These are phyloP conservation scores for Aethes cnicana DNA, from an alignment of 2,888 invertebrate species.

Conservation along the genomic window DNA sequence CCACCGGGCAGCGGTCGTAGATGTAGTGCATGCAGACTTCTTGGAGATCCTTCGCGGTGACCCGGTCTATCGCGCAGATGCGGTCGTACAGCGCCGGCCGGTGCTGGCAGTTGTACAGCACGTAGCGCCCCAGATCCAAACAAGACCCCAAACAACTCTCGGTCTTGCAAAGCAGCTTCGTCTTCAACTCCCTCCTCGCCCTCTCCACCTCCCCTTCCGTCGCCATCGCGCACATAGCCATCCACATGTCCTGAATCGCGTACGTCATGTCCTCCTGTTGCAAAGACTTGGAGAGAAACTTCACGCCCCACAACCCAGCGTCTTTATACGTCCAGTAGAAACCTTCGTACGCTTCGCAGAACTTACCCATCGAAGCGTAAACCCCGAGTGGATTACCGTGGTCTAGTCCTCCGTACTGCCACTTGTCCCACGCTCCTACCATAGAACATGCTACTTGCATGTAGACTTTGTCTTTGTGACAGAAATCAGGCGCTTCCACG, in stretches of 20 bases:
- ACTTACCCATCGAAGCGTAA: conserved; percentile 82
- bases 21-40: conserved; percentile 92
- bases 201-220: conserved; percentile 94
- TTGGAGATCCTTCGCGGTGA: conserved; percentile 88
- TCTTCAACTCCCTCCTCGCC: conserved; percentile 93
- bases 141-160: conserved; percentile 95
- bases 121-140: conserved; percentile 97
- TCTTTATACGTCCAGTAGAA: conserved; percentile 99
- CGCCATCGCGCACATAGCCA: conserved; percentile 90
- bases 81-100: conserved; percentile 93
- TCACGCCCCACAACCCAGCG: conserved; percentile 97
- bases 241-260: conserved; percentile 90
- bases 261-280: conserved; percentile 86
- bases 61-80: conserved; percentile 90
- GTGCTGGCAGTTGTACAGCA: conserved; percentile 91
- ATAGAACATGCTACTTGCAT: conserved; percentile 96
- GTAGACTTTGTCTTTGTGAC: conserved; percentile 93
- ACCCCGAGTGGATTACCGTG: conserved; percentile 66
- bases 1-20: conserved; percentile 94
- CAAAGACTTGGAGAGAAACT: conserved; percentile 88
- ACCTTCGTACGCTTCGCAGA: conserved; percentile 95
- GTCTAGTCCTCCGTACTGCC: conserved; percentile 92
- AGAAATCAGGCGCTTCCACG: conserved; percentile 95
- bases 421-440: conserved; percentile 94
- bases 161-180: conserved; percentile 93